Evolutionary conservation across 2,113 vertebrate genomes (phyloP), one percentile per base, ranked within the genome.

Genomic region (Salminus brasiliensis): DNA sequence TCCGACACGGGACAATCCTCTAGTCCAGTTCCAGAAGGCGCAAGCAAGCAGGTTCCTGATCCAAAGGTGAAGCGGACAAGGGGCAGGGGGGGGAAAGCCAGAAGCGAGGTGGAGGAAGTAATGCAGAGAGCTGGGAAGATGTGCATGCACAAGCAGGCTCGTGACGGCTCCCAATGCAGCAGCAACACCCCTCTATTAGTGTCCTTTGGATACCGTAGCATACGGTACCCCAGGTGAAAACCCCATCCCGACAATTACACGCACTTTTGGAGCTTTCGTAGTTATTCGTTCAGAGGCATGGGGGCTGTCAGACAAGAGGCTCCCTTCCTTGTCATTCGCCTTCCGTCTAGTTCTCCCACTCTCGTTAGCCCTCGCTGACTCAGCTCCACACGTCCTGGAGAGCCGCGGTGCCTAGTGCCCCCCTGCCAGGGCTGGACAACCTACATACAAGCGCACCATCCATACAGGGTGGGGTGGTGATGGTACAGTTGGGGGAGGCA

Each of bases 11-110:
- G 73, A 82, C 53, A 57, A 85, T 87, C 78, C 78, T 63, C 52
- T 78, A 78, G 88, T 89, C 82, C 41, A 66, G 9, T 74, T 82
- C 80, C 76, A 87, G 85, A 86, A 87, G 68, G 67, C 67, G 73
- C 18, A 13, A 65, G 55, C 45, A 67, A 2, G 32, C 1, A 12
- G 78, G 18, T 76, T 75, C 72, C 30, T 53, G 59, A 34, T 83
- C 67, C 49, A 67, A 80, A 77, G 78, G 52, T 47, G 79, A 72
- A 63, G 9, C 0, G 57, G 71, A 27, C 6, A 16, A 63, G 29
- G 27, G 43, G 57, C 29, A 52, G 41, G 27, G 12, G 29, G 12
- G 29, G 76, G 74, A 65, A 36, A 25, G 49, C 43, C 60, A 60
- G 59, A 5, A 11, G 60, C 18, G 7, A 75, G 69, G 39, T 62